These are phyloP conservation scores for Drosophila emarginata DNA, from an alignment of 2,888 invertebrate genomes.

Conservation along the genomic window DNA sequence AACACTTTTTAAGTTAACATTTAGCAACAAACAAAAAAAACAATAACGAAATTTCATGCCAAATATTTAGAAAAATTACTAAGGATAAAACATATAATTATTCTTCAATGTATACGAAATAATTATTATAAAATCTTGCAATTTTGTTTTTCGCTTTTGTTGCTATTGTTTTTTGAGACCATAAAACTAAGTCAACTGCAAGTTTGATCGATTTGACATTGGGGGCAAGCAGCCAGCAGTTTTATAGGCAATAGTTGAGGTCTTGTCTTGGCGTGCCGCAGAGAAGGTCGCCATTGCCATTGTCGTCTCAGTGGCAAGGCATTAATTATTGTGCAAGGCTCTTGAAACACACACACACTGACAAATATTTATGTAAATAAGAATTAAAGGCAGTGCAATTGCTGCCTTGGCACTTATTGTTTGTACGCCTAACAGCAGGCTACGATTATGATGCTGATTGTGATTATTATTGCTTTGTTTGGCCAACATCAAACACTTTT, in stretches of 20 bases:
- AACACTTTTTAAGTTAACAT: too few relatives aligned
- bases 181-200: conserved; percentile 42
- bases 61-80: too few relatives aligned
- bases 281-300: conserved; percentile 29
- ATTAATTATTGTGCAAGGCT: conserved; percentile 47
- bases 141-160: neutral
- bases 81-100: conserved; percentile 6
- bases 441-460: conserved; percentile 21
- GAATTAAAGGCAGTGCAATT: conserved; percentile 24
- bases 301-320: conserved; percentile 34
- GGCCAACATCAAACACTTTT: conserved; percentile 8
- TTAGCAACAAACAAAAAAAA: too few relatives aligned
- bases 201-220: conserved; percentile 72
- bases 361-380: neutral
- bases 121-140: neutral
- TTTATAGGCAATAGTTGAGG: conserved; percentile 33
- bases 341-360: neutral
- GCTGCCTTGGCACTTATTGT: conserved; percentile 12
- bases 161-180: conserved; percentile 21
- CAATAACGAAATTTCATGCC: neutral
- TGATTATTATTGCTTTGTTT: conserved; percentile 8
- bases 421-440: conserved; percentile 13
- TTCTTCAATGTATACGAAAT: conserved; percentile 1
- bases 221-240: conserved; percentile 17
- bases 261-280: conserved; percentile 45